phyloP scores from a whole-genome alignment of 2,113 vertebrate species.

The Cariama cristata region DNA sequence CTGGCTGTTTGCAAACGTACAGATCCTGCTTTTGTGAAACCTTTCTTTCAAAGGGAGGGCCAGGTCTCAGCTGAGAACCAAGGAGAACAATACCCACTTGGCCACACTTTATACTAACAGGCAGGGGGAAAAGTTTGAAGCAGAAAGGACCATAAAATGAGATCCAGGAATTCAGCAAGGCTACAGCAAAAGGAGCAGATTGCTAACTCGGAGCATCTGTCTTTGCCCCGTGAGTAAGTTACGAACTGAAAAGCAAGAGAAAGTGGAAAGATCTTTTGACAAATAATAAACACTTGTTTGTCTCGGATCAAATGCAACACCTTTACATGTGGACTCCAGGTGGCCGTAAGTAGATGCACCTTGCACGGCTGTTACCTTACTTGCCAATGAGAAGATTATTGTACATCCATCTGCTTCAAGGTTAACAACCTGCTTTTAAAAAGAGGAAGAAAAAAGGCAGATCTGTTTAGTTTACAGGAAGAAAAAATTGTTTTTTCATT shows the following conservation, averaged over 20 bases:
- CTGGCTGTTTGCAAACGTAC: not conserved
- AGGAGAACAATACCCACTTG: not conserved
- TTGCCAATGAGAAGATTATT: constrained; percentile 27
- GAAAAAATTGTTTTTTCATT: constrained; percentile 55
- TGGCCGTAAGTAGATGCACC: constrained; percentile 42
- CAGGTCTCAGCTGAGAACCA: not conserved
- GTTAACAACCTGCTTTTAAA: constrained; percentile 47
- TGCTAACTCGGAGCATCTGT: constrained; percentile 41
- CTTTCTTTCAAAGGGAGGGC: not conserved
- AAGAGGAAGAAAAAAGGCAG: constrained; percentile 47
- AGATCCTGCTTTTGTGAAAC: not conserved
- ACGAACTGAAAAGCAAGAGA: constrained; percentile 57
- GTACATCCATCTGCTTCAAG: constrained; percentile 62
- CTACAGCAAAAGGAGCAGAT: not conserved
- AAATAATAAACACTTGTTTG: constrained; percentile 74
- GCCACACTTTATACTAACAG: not conserved
- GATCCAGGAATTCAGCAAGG: constrained; percentile 22
- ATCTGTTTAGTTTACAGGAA: constrained; percentile 63
- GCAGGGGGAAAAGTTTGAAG: not conserved
- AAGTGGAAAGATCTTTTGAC: constrained; percentile 67
- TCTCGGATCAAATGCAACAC: constrained; percentile 72
- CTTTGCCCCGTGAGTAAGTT: constrained; percentile 21
- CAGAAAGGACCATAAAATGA: constrained; percentile 24
- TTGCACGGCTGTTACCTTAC: constrained; percentile 33
- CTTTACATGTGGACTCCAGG: constrained; percentile 76